A percentile compares a stretch with the other conserved stretches of the same genome.
These are phyloP conservation scores for Zaprionus lachaisei DNA, from an alignment of 1,140 invertebrate species.

Conservation along the genomic window DNA sequence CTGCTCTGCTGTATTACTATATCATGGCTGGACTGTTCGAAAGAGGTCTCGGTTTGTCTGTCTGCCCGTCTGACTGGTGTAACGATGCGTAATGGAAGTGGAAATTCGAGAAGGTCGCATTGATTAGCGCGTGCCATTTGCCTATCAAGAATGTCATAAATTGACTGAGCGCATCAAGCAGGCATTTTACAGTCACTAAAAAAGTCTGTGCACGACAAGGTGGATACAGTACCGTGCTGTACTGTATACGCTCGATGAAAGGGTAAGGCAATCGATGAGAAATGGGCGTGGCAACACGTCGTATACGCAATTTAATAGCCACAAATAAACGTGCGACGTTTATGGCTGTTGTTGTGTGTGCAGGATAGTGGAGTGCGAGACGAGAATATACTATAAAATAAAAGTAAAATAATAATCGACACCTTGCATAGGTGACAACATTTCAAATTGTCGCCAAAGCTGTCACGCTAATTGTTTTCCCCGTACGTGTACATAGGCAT, in stretches of 20 bases:
- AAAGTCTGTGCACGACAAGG: slow-evolving; percentile 19
- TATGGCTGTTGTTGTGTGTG: background rate
- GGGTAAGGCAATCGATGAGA: slow-evolving; percentile 50
- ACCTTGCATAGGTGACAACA: slow-evolving; percentile 60
- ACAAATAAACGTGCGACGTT: slow-evolving; percentile 41
- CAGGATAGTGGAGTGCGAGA: background rate
- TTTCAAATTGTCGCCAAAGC: slow-evolving; percentile 75
- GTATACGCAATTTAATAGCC: slow-evolving; percentile 75
- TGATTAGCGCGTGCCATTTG: slow-evolving; percentile 79
- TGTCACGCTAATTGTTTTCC: slow-evolving; percentile 76
- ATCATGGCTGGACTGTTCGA: slow-evolving; percentile 67
- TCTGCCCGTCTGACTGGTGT: slow-evolving; percentile 17
- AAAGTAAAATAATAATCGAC: slow-evolving; percentile 55
- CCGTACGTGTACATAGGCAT: slow-evolving; percentile 41
- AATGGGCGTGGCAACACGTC: slow-evolving; percentile 47
- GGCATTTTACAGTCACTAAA: slow-evolving; percentile 69
- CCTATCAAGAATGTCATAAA: slow-evolving; percentile 76
- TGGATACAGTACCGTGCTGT: too few species aligned
- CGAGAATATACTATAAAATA: slow-evolving; percentile 12
- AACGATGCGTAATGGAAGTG: slow-evolving; percentile 71
- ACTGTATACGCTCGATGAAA: slow-evolving; percentile 11
- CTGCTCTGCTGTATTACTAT: slow-evolving; percentile 37
- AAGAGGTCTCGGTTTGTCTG: slow-evolving; percentile 10
- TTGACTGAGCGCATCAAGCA: slow-evolving; percentile 54
- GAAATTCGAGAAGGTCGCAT: slow-evolving; percentile 50